Conservation (phyloP, 1,140 invertebrate genomes). For the Drosophila sucinea region DNA sequence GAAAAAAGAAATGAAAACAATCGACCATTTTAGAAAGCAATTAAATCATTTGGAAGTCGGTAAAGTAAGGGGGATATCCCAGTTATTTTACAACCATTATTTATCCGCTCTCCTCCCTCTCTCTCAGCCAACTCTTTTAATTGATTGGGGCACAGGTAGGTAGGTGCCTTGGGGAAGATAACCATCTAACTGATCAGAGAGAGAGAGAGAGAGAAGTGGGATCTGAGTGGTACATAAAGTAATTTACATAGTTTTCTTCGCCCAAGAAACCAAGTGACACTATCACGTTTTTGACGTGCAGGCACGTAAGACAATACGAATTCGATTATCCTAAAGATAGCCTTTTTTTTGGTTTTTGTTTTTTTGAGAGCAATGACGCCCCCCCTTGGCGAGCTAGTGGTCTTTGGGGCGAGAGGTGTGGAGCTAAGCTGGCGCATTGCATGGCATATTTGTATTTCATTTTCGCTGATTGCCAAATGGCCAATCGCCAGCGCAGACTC, state of each 20-base stretch:
- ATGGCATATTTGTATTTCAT: conserved; percentile 20
- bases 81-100: conserved; percentile 16
- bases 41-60: conserved; percentile 21
- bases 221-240: background rate
- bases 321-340: background rate
- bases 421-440: too few relatives aligned
- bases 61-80: conserved; percentile 7
- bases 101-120: too few relatives aligned
- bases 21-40: conserved; percentile 31
- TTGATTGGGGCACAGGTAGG: conserved; percentile 7
- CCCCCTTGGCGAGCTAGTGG: background rate
- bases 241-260: conserved; percentile 8
- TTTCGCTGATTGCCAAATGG: conserved; percentile 45
- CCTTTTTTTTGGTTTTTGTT: background rate
- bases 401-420: background rate
- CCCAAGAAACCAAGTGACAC: background rate
- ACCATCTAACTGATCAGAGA: background rate
- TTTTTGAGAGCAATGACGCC: background rate
- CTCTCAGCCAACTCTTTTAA: background rate
- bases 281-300: too few relatives aligned
- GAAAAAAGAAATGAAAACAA: conserved; percentile 7
- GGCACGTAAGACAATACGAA: background rate
- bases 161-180: background rate
- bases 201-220: background rate
- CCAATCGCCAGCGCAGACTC: conserved; percentile 33